These are phyloP conservation scores for Peromyscus leucopus DNA, from an alignment of 2,113 vertebrate genomes.

Conservation along the genomic window DNA sequence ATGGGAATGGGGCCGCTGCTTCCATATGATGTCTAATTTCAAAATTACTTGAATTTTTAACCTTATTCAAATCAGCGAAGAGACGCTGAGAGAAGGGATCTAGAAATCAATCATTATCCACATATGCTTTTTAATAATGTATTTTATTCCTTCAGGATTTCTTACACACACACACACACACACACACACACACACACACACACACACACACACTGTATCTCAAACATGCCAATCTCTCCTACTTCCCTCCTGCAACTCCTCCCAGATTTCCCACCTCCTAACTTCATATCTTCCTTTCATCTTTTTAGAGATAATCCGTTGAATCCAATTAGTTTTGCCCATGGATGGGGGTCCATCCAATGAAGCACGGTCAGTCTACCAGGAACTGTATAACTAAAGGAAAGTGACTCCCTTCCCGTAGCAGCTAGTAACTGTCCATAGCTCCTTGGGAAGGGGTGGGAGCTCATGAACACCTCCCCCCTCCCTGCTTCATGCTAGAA, in stretches of 20 bases:
- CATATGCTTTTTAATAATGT: not conserved
- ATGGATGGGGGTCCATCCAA: not conserved
- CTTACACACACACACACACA: too few relatives aligned
- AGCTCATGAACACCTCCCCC: not conserved
- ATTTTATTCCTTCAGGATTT: too few relatives aligned
- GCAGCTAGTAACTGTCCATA: not conserved
- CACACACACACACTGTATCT: too few relatives aligned
- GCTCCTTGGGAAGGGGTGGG: too few relatives aligned
- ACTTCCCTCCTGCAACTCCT: not conserved
- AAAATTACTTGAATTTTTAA: slow-evolving; percentile 1
- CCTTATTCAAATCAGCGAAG: not conserved
- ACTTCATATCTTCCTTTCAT: not conserved
- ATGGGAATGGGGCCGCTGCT: not conserved
- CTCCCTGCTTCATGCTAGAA: not conserved
- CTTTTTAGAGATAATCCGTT: not conserved
- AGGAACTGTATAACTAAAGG: not conserved
- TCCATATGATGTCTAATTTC: not conserved
- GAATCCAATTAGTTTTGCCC: not conserved
- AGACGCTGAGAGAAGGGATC: not conserved
- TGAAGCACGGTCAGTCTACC: not conserved
- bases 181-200: too few relatives aligned
- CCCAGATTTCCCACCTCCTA: not conserved
- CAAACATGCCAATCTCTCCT: not conserved
- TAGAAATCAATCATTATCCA: not conserved
- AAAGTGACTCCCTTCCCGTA: not conserved